Evolutionary conservation across 1,140 invertebrate species (phyloP).

Genomic region (Orchesella cincta): DNA sequence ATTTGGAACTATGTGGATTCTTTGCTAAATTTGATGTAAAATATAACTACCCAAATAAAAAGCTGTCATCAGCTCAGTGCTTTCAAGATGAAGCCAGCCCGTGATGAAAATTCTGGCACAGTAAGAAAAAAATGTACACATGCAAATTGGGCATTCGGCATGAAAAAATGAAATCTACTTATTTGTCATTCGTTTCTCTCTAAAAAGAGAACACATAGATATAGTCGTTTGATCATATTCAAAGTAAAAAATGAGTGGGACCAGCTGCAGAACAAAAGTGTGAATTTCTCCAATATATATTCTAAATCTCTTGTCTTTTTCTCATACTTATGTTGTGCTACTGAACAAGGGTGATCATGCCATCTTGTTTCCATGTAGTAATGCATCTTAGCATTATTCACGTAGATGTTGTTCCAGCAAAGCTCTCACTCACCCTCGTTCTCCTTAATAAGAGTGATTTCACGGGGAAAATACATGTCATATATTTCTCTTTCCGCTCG

Average conservation of each 20-base stretch:
- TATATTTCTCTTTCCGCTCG: neutral
- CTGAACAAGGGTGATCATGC: conserved; percentile 3
- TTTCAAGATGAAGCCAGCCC: too few species aligned
- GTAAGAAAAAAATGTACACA: too few species aligned
- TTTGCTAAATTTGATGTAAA: too few species aligned
- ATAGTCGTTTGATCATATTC: too few species aligned
- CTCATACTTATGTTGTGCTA: neutral
- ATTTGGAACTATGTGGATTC: too few species aligned
- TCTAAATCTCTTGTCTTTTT: neutral
- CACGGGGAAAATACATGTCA: neutral
- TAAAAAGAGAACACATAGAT: too few species aligned
- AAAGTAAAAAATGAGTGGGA: conserved; percentile 20
- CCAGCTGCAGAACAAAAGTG: conserved; percentile 28
- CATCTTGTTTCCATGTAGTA: neutral
- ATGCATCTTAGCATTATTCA: neutral
- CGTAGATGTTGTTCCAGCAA: neutral
- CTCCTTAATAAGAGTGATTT: conserved; percentile 6
- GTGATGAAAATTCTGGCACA: too few species aligned
- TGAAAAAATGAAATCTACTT: too few species aligned
- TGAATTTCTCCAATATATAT: neutral
- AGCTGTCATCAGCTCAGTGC: too few species aligned
- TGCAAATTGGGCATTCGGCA: too few species aligned
- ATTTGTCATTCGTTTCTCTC: too few species aligned
- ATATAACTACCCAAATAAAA: too few species aligned
- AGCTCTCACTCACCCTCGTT: neutral